Evolutionary conservation across 1,140 invertebrate species (phyloP).

Genomic region (Bicyclus anynana): DNA sequence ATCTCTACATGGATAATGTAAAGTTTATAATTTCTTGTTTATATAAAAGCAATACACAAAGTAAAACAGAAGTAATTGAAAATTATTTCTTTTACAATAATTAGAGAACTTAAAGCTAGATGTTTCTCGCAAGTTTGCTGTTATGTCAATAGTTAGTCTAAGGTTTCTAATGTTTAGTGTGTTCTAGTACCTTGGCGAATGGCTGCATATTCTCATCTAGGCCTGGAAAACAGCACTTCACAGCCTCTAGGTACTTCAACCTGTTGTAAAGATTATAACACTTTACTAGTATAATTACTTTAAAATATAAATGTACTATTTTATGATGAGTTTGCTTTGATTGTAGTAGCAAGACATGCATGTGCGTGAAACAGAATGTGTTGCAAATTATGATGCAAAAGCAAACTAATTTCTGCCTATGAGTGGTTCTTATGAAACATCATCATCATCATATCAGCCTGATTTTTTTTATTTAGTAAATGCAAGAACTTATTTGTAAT

Average conservation of each 20-base stretch:
- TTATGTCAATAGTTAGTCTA: constrained; percentile 70
- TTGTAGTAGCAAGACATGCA: too few relatives aligned
- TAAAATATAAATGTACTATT: background rate
- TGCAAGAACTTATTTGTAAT: too few relatives aligned
- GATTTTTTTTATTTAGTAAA: too few relatives aligned
- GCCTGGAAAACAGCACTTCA: constrained; percentile 51
- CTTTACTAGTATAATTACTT: background rate
- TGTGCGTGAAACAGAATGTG: too few relatives aligned
- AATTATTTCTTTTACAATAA: constrained; percentile 40
- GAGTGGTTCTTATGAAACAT: too few relatives aligned
- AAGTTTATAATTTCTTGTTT: background rate
- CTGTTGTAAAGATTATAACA: constrained; percentile 34
- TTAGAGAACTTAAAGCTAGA: constrained; percentile 50
- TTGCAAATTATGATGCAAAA: too few relatives aligned
- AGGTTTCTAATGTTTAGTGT: constrained; percentile 47
- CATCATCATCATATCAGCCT: too few relatives aligned
- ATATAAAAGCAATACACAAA: constrained; percentile 14
- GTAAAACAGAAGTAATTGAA: constrained; percentile 31
- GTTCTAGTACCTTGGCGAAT: constrained; percentile 65
- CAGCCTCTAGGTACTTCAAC: constrained; percentile 55
- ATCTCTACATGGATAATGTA: background rate
- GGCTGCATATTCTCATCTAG: constrained; percentile 39
- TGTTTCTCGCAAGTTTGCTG: constrained; percentile 62
- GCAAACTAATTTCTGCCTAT: too few relatives aligned
- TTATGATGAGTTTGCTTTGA: too few relatives aligned